Conservation (phyloP, 2,888 invertebrate species). For the Tipula unca region DNA sequence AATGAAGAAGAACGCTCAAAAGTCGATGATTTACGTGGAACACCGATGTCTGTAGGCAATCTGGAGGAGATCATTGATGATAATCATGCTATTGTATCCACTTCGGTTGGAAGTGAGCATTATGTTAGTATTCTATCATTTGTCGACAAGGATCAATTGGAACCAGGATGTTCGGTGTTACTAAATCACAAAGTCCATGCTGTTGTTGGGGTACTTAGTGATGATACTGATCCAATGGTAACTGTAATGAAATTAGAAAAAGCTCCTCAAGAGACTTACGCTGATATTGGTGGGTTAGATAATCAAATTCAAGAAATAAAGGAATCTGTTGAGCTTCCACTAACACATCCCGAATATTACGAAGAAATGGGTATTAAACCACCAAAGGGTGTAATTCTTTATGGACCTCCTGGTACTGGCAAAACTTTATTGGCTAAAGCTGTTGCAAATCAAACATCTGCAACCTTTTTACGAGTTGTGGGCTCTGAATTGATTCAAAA, state of each 20-base stretch:
- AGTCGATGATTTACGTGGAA: slow-evolving; percentile 96
- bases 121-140: slow-evolving; percentile 98
- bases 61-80: slow-evolving; percentile 99
- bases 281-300: slow-evolving; percentile 95
- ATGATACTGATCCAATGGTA: slow-evolving; percentile 99
- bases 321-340: slow-evolving; percentile 95
- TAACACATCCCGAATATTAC: slow-evolving; percentile 99
- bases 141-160: slow-evolving; percentile 98
- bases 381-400: slow-evolving; percentile 97
- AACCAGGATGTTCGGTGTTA: slow-evolving; percentile 97
- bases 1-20: slow-evolving; percentile 97
- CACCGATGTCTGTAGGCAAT: slow-evolving; percentile 99
- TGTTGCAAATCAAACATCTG: slow-evolving; percentile 98
- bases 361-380: slow-evolving; percentile 99
- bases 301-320: slow-evolving; percentile 97
- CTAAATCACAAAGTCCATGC: slow-evolving; percentile 99
- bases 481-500: slow-evolving; percentile 99
- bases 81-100: slow-evolving; percentile 98
- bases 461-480: slow-evolving; percentile 95
- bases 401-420: slow-evolving; percentile 97
- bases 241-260: slow-evolving; percentile 99
- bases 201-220: slow-evolving; percentile 97
- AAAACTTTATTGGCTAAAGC: slow-evolving; percentile 98
- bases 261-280: slow-evolving; percentile 98
- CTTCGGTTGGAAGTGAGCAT: slow-evolving; percentile 98